These are phyloP conservation scores for Dorcus hopei DNA, from an alignment of 2,888 invertebrate genomes.

Conservation along the genomic window DNA sequence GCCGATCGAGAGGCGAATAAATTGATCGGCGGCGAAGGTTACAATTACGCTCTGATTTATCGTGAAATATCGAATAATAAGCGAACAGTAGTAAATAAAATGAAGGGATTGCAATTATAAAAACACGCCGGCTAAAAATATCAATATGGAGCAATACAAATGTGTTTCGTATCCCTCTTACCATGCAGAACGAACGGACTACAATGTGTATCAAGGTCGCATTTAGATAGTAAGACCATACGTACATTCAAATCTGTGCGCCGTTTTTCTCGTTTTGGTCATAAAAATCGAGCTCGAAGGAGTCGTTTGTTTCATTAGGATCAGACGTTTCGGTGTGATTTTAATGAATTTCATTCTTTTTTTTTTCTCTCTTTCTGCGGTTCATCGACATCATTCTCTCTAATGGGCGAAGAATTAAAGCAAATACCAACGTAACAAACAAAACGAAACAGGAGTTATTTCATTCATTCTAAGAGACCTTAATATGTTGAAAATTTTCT, in stretches of 20 bases:
- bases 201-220: slow-evolving; percentile 35
- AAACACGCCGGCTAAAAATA: slow-evolving; percentile 27
- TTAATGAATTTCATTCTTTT: too few species aligned
- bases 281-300: slow-evolving; percentile 20
- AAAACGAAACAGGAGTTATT: too few species aligned
- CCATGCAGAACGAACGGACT: slow-evolving; percentile 23
- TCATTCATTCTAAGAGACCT: too few species aligned
- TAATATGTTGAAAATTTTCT: too few species aligned
- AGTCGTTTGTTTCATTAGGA: not conserved
- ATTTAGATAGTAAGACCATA: slow-evolving; percentile 29
- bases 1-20: not conserved
- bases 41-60: not conserved
- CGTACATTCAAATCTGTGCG: slow-evolving; percentile 41
- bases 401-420: too few species aligned
- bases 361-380: too few species aligned
- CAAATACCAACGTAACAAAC: too few species aligned
- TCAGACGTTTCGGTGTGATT: too few species aligned
- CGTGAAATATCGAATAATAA: slow-evolving; percentile 1
- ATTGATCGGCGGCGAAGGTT: not conserved
- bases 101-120: slow-evolving; percentile 4
- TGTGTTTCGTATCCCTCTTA: slow-evolving; percentile 31
- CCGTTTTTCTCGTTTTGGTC: slow-evolving; percentile 28
- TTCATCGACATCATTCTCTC: too few species aligned
- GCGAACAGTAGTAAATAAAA: not conserved
- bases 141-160: slow-evolving; percentile 38